Evolutionary conservation across 2,888 invertebrate genomes (phyloP).

Genomic region (Thecocarcelia acutangulata): DNA sequence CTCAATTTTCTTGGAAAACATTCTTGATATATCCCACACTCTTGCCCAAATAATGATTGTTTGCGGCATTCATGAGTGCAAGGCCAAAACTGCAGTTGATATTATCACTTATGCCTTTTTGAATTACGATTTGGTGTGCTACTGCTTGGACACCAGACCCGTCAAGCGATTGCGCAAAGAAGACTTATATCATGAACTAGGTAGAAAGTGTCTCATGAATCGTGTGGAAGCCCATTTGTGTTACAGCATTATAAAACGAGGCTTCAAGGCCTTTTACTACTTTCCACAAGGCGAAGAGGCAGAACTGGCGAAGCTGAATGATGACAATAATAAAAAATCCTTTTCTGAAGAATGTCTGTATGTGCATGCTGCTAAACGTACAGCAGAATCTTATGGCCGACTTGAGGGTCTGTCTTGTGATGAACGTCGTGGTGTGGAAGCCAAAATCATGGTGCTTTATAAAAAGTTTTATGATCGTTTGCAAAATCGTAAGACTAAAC

Average conservation of each 20-base stretch:
- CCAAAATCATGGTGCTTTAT: constrained; percentile 76
- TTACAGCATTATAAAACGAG: constrained; percentile 78
- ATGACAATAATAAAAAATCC: constrained; percentile 69
- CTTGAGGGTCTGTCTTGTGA: constrained; percentile 77
- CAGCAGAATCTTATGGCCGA: constrained; percentile 76
- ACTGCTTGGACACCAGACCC: constrained; percentile 76
- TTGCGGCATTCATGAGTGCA: constrained; percentile 80
- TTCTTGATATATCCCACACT: constrained; percentile 77
- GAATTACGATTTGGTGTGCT: constrained; percentile 79
- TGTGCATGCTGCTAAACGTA: constrained; percentile 78
- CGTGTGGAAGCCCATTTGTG: constrained; percentile 79
- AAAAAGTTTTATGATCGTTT: constrained; percentile 78
- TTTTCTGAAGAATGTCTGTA: constrained; percentile 78
- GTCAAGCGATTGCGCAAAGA: constrained; percentile 78
- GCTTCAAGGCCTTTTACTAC: constrained; percentile 79
- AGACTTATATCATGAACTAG: constrained; percentile 76
- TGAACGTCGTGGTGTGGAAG: constrained; percentile 76
- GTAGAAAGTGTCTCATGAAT: constrained; percentile 79
- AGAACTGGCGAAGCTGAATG: constrained; percentile 62
- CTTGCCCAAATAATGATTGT: constrained; percentile 77
- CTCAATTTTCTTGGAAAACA: constrained; percentile 78
- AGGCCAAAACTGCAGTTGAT: constrained; percentile 78
- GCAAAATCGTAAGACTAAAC: constrained; percentile 75
- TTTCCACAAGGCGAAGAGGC: constrained; percentile 70
- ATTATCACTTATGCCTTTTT: constrained; percentile 77